Evolutionary conservation across 2,888 invertebrate genomes (phyloP).

Genomic region (Heliconius erato): DNA sequence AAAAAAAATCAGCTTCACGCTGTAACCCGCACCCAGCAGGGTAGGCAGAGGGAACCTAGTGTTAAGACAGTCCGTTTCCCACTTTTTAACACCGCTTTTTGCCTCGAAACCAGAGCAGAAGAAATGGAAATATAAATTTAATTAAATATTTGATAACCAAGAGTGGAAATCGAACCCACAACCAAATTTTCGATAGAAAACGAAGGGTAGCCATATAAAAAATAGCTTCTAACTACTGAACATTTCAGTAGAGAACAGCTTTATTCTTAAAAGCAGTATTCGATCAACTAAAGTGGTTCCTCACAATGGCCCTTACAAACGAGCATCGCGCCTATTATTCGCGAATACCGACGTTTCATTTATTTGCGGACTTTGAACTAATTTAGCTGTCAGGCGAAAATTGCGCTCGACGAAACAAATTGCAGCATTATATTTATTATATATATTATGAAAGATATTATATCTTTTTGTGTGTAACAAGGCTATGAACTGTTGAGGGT

Average conservation of each 20-base stretch:
- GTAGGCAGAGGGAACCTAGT: no score
- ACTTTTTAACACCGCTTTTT: no score
- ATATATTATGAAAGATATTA: constrained; percentile 44
- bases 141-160: no score
- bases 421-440: constrained; percentile 62
- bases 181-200: constrained; percentile 17
- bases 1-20: no score
- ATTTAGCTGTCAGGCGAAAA: constrained; percentile 70
- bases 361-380: constrained; percentile 66
- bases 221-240: constrained; percentile 17
- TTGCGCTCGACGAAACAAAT: constrained; percentile 62
- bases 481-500: not conserved
- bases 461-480: constrained; percentile 25
- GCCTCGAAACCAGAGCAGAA: no score
- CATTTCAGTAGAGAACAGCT: constrained; percentile 33
- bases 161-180: no score
- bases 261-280: constrained; percentile 48
- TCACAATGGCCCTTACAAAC: constrained; percentile 49
- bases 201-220: constrained; percentile 24
- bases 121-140: no score
- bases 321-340: constrained; percentile 53
- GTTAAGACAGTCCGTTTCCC: no score
- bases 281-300: constrained; percentile 50
- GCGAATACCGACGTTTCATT: constrained; percentile 61
- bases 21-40: no score